Conservation (phyloP, 2,888 invertebrate genomes). For the Cryptophagus acutangulus region DNA sequence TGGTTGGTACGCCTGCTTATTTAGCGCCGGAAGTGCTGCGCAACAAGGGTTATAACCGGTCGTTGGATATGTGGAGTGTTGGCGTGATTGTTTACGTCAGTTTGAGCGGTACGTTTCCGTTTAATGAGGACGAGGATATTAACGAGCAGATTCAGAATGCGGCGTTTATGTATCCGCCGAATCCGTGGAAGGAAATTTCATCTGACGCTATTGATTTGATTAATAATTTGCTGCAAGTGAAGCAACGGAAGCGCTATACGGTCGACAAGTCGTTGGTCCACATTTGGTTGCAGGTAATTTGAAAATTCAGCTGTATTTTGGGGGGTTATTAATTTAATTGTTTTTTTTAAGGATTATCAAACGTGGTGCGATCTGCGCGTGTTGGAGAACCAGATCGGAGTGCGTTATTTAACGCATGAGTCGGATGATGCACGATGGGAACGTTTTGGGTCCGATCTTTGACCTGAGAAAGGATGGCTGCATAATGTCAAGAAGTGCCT, state of each 20-base stretch:
- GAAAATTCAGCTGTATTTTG: not conserved
- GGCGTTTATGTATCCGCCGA: conserved; percentile 98
- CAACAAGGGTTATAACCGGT: conserved; percentile 98
- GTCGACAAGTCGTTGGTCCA: conserved; percentile 95
- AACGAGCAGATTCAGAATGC: conserved; percentile 99
- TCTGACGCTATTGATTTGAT: conserved; percentile 94
- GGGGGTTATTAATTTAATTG: not conserved
- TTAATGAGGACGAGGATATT: conserved; percentile 99
- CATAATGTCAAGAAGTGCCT: conserved; percentile 47
- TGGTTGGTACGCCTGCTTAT: conserved; percentile 98
- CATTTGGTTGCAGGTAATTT: conserved; percentile 89
- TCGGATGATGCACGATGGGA: conserved; percentile 92
- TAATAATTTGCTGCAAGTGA: conserved; percentile 94
- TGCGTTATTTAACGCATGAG: conserved; percentile 85
- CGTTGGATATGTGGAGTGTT: conserved; percentile 99
- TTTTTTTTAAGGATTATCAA: conserved; percentile 65
- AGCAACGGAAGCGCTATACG: conserved; percentile 89
- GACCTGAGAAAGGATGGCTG: conserved; percentile 52
- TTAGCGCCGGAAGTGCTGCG: conserved; percentile 96
- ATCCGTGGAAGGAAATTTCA: conserved; percentile 96
- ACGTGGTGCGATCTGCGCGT: conserved; percentile 92
- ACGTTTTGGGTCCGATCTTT: conserved; percentile 45
- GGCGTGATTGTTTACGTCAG: conserved; percentile 99
- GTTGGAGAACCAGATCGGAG: conserved; percentile 69
- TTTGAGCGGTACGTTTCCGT: conserved; percentile 97